Evolutionary conservation across 2,797 vertebrate genomes (phyloP).

Genomic region (Podarcis siculus): DNA sequence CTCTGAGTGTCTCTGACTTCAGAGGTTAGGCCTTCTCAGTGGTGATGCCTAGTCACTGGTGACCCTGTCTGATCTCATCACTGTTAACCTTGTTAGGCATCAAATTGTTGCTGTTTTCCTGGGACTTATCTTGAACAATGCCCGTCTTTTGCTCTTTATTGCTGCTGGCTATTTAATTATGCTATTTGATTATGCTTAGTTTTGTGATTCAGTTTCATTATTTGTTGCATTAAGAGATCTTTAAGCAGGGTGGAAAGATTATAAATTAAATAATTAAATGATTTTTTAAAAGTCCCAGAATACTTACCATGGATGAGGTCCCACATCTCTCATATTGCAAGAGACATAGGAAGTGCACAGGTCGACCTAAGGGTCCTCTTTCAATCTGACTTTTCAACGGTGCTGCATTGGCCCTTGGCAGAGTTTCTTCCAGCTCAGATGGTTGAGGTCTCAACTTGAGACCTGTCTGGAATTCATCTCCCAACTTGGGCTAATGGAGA

Average conservation of each 20-base stretch:
- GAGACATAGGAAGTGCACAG: background rate
- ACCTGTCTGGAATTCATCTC: background rate
- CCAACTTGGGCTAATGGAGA: constrained; percentile 20
- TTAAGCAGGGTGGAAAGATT: background rate
- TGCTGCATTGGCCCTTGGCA: background rate
- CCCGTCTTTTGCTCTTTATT: background rate
- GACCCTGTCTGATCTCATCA: background rate
- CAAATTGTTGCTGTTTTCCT: background rate
- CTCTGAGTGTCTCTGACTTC: background rate
- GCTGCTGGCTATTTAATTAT: too few relatives aligned
- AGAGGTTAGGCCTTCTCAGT: background rate
- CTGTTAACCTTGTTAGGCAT: background rate
- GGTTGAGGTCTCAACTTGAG: background rate
- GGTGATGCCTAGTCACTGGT: background rate
- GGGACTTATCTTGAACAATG: background rate
- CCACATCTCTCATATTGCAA: background rate
- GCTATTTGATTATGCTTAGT: background rate
- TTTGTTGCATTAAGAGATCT: background rate
- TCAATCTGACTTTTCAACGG: background rate
- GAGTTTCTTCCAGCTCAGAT: constrained; percentile 20
- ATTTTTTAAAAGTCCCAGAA: background rate
- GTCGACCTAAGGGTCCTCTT: background rate
- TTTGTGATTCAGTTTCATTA: background rate
- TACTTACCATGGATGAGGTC: background rate
- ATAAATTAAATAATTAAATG: background rate